Percentiles rank a stretch among this genome's conserved stretches.
Conservation (phyloP, 2,113 vertebrate genomes). For the Symphodus melops region DNA sequence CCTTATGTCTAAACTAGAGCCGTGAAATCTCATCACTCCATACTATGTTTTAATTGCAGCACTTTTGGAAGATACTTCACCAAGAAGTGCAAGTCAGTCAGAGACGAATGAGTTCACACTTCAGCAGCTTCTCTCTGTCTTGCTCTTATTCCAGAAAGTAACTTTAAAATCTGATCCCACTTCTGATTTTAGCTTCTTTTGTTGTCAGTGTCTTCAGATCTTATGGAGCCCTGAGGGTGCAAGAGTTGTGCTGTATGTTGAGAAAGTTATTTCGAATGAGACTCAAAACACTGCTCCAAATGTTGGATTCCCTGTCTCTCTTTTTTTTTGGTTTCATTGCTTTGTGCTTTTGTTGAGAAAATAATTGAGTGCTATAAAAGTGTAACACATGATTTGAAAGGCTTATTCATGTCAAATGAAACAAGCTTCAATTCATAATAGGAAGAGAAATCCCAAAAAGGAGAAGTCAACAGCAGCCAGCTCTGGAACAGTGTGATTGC, state of each 20-base stretch:
- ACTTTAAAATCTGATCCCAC: constrained; percentile 19
- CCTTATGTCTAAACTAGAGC: neutral
- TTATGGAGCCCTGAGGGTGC: constrained; percentile 31
- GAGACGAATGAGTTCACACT: constrained; percentile 10
- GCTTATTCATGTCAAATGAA: constrained; percentile 28
- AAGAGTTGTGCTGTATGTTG: constrained; percentile 15
- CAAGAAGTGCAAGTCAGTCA: neutral
- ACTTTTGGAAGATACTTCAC: constrained; percentile 8
- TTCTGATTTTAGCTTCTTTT: constrained; percentile 27
- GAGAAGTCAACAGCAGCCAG: constrained; percentile 7
- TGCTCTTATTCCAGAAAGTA: neutral
- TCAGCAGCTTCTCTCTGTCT: neutral
- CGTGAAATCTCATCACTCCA: constrained; percentile 27
- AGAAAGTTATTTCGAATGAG: neutral
- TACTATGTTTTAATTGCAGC: constrained; percentile 45
- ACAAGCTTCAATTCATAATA: constrained; percentile 9
- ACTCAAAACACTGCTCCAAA: neutral
- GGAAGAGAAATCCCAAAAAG: neutral
- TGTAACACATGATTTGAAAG: neutral
- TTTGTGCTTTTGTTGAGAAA: constrained; percentile 19
- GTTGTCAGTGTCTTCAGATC: constrained; percentile 41
- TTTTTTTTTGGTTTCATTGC: constrained; percentile 2
- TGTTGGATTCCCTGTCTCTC: neutral
- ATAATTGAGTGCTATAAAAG: constrained; percentile 28
- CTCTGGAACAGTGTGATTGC: neutral